Conservation (phyloP, 2,113 vertebrate genomes). For the Ptychochromis oligacanthus region DNA sequence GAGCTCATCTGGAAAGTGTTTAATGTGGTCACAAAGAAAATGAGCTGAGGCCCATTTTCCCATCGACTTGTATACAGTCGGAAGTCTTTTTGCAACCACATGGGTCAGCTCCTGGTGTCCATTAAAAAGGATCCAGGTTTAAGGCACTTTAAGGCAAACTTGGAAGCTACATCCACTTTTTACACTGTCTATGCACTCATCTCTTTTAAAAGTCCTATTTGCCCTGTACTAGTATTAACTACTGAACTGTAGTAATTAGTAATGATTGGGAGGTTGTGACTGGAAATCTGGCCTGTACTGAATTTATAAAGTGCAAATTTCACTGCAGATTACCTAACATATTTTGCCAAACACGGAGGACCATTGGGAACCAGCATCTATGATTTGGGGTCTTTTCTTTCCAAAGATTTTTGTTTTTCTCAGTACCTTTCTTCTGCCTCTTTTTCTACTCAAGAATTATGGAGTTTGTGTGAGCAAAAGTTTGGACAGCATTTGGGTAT, state of each 20-base stretch:
- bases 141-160: too few species aligned
- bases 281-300: too few species aligned
- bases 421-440: not conserved
- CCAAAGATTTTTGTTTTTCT: not conserved
- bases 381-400: not conserved
- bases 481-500: not conserved
- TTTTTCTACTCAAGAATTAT: not conserved
- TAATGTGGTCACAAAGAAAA: not conserved
- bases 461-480: not conserved
- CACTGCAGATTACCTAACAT: not conserved
- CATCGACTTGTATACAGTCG: too few species aligned
- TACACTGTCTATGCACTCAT: not conserved
- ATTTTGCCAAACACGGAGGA: not conserved
- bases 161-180: not conserved
- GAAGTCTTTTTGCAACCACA: not conserved
- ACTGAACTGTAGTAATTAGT: not conserved
- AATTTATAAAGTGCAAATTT: too few species aligned
- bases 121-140: not conserved
- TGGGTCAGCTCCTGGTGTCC: not conserved
- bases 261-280: not conserved
- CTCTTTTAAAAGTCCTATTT: not conserved
- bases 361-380: not conserved
- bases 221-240: not conserved
- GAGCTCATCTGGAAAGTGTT: fast-evolving
- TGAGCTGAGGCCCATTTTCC: not conserved